phyloP scores from a whole-genome alignment of 23 tunicate species.

The Styela clava region DNA sequence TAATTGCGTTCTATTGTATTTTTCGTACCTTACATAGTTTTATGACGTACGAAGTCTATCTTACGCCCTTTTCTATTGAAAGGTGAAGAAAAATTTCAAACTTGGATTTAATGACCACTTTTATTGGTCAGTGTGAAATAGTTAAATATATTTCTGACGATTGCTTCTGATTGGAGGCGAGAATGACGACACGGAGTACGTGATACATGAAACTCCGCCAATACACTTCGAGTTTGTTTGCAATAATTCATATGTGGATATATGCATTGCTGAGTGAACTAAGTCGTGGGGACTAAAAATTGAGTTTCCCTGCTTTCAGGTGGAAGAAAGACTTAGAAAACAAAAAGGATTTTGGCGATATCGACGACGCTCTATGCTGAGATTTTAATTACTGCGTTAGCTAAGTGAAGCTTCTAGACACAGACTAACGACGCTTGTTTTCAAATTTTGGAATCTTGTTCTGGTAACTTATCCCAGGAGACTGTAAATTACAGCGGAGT shows the following conservation, averaged over 20 bases:
- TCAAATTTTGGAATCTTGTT: not conserved
- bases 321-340: no score
- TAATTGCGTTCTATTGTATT: no score
- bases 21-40: not conserved
- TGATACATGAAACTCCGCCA: not conserved
- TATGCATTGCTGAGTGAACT: no score
- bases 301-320: no score
- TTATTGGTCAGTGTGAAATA: not conserved
- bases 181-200: constrained; percentile 3
- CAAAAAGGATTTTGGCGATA: not conserved
- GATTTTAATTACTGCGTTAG: not conserved
- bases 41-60: not conserved
- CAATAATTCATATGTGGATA: no score
- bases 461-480: not conserved
- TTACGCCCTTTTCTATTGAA: not conserved
- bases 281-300: no score
- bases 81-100: not conserved
- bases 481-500: not conserved
- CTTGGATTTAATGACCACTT: not conserved
- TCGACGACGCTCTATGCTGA: not conserved
- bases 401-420: not conserved
- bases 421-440: not conserved
- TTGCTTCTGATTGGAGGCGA: constrained; percentile 17
- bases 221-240: not conserved
- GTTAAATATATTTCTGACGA: not conserved